Evolutionary conservation across 2,797 vertebrate species (phyloP).

Genomic region (Pseudotriccus pelzelni): DNA sequence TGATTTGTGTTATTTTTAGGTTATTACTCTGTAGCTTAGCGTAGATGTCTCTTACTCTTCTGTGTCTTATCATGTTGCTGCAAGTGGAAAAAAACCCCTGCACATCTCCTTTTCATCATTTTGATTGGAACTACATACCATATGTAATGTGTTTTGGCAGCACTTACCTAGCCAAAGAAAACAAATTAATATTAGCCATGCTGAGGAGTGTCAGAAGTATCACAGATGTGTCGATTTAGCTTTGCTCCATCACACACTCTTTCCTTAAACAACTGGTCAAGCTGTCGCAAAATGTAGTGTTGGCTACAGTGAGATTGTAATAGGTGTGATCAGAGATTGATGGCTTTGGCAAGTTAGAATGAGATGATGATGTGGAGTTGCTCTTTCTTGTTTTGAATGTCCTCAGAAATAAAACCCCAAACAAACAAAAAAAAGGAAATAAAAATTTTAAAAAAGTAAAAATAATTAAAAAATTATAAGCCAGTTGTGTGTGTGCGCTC

Average conservation of each 20-base stretch:
- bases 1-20: not conserved
- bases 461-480: not conserved
- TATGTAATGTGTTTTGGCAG: slow-evolving; percentile 75
- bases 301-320: slow-evolving; percentile 58
- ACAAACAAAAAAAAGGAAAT: not conserved
- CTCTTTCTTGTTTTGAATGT: slow-evolving; percentile 31
- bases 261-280: slow-evolving; percentile 73
- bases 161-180: slow-evolving; percentile 79
- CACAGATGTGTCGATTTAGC: slow-evolving; percentile 76
- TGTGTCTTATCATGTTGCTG: slow-evolving; percentile 33
- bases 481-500: rapidly evolving
- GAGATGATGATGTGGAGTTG: slow-evolving; percentile 42
- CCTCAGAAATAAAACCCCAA: not conserved
- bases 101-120: slow-evolving; percentile 67
- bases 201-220: slow-evolving; percentile 76
- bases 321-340: slow-evolving; percentile 68
- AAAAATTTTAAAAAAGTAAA: not conserved
- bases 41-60: not conserved
- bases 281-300: slow-evolving; percentile 59
- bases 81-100: slow-evolving; percentile 24
- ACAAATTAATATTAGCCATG: slow-evolving; percentile 79
- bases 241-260: slow-evolving; percentile 73
- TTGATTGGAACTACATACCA: slow-evolving; percentile 73
- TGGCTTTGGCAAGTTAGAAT: slow-evolving; percentile 45
- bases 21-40: slow-evolving; percentile 9